Evolutionary conservation across 2,113 vertebrate species (phyloP).

Genomic region (Pandion haliaetus): DNA sequence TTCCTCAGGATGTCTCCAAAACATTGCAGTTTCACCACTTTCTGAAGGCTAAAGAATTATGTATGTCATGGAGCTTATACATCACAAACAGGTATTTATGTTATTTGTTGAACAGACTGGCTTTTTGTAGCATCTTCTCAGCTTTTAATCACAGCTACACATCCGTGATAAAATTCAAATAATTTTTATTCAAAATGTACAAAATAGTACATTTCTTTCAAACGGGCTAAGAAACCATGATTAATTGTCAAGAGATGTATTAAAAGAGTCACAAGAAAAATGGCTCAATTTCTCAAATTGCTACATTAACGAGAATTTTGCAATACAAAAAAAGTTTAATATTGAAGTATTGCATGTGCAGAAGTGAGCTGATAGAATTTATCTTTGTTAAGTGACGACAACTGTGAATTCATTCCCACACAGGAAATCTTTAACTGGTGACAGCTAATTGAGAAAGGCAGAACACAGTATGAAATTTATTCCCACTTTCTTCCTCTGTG

Average conservation of each 20-base stretch:
- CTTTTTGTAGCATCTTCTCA: neutral
- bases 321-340: neutral
- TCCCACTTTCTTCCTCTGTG: neutral
- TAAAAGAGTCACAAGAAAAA: neutral
- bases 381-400: conserved; percentile 12
- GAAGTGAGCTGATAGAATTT: conserved; percentile 6
- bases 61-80: neutral
- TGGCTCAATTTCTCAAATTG: neutral
- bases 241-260: neutral
- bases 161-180: neutral
- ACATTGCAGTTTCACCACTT: neutral
- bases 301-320: neutral
- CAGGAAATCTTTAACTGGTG: conserved; percentile 41
- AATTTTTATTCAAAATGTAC: neutral
- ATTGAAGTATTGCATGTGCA: neutral
- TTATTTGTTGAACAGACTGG: neutral
- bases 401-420: conserved; percentile 24
- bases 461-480: conserved; percentile 30
- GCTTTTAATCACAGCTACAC: neutral
- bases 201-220: neutral
- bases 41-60: neutral
- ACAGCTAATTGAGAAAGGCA: conserved; percentile 37
- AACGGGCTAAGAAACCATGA: neutral
- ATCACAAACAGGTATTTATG: neutral
- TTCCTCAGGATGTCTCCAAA: neutral